Evolutionary conservation across 2,113 vertebrate genomes (phyloP).

Genomic region (Tinamus guttatus): DNA sequence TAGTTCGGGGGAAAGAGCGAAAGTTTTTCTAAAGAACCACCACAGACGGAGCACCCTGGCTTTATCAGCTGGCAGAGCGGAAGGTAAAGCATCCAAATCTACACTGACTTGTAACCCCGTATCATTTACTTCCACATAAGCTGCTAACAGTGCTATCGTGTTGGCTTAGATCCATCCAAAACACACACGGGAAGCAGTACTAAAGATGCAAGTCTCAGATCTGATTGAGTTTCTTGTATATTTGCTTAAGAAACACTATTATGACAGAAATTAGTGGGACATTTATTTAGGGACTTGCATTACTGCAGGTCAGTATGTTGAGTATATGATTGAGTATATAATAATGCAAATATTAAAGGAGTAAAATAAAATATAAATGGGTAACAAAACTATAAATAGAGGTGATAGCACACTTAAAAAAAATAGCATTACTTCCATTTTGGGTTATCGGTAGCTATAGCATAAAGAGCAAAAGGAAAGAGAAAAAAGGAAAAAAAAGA

Average conservation of each 20-base stretch:
- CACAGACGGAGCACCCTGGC: not conserved
- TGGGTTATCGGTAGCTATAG: not conserved
- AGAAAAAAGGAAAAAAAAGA: not conserved
- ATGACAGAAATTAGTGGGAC: not conserved
- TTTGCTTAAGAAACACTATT: not conserved
- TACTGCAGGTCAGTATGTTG: not conserved
- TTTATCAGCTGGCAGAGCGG: not conserved
- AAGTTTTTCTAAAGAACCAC: not conserved
- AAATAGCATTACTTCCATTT: not conserved
- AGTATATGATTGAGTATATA: not conserved
- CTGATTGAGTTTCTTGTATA: not conserved
- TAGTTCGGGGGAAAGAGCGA: not conserved
- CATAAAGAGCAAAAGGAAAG: accelerated
- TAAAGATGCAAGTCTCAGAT: not conserved
- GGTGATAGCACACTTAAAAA: no score
- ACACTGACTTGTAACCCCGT: not conserved
- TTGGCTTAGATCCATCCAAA: not conserved
- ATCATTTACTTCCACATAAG: not conserved
- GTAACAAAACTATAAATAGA: not conserved
- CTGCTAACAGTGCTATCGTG: accelerated
- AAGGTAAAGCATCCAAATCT: not conserved
- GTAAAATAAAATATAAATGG: not conserved
- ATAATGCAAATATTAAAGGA: not conserved
- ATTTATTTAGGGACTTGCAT: not conserved
- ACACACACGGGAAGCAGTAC: accelerated